Conservation (phyloP, 2,888 invertebrate genomes). For the Brenthis ino region DNA sequence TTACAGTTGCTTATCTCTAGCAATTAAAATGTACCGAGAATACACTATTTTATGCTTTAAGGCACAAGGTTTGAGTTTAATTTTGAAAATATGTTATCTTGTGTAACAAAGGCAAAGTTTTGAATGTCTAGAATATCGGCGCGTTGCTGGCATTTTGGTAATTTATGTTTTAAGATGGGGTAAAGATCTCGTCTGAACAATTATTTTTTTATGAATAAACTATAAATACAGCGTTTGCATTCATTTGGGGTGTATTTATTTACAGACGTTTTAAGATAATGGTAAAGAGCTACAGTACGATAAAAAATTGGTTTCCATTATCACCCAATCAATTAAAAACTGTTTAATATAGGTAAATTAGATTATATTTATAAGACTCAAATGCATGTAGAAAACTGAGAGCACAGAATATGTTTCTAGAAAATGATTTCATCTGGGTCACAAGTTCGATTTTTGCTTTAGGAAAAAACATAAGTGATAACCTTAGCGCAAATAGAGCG, state of each 20-base stretch:
- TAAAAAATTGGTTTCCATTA: background rate
- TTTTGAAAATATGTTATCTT: slow-evolving; percentile 43
- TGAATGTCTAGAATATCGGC: slow-evolving; percentile 53
- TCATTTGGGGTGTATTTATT: background rate
- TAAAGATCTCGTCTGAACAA: slow-evolving; percentile 52
- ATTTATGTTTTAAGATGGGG: slow-evolving; percentile 49
- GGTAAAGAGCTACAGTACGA: background rate
- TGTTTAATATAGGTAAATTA: too few relatives aligned
- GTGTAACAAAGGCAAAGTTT: slow-evolving; percentile 43
- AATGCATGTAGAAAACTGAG: too few relatives aligned
- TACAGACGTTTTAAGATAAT: background rate
- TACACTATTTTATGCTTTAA: slow-evolving; percentile 22
- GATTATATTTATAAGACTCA: background rate
- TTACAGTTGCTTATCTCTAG: slow-evolving; percentile 34
- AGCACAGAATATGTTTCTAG: too few relatives aligned
- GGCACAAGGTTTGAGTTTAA: slow-evolving; percentile 47
- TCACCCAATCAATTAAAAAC: too few relatives aligned
- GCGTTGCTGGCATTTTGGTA: slow-evolving; percentile 57
- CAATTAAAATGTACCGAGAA: slow-evolving; percentile 37
- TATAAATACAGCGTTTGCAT: slow-evolving; percentile 13
- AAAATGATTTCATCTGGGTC: too few relatives aligned
- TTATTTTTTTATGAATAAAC: slow-evolving; percentile 30
- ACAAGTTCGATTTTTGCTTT: too few relatives aligned
- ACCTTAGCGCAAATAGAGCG: too few relatives aligned
- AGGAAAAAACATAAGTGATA: too few relatives aligned